Conservation (phyloP, 2,888 invertebrate species). For the Hylaea fasciaria region DNA sequence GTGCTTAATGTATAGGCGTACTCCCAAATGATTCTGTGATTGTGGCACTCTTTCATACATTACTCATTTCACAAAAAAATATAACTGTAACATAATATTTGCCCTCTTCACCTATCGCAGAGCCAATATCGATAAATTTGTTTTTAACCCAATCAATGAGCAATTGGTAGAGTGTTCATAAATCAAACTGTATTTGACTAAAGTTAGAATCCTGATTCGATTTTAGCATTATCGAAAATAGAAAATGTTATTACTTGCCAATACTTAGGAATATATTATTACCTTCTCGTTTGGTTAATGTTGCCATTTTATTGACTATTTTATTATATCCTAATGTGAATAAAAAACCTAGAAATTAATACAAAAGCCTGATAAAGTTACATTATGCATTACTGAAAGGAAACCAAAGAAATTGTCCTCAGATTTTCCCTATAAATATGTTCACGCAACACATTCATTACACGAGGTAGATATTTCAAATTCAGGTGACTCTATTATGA, state of each 20-base stretch:
- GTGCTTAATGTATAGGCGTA: background rate
- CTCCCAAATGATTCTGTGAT: background rate
- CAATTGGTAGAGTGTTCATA: slow-evolving; percentile 57
- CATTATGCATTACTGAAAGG: too few relatives aligned
- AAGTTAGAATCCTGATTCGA: slow-evolving; percentile 40
- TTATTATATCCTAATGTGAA: too few relatives aligned
- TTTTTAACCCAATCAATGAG: slow-evolving; percentile 48
- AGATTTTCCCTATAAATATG: too few relatives aligned
- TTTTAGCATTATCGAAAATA: slow-evolving; percentile 42
- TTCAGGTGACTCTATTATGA: slow-evolving; percentile 47
- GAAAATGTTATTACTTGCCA: slow-evolving; percentile 47
- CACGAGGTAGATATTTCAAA: slow-evolving; percentile 6
- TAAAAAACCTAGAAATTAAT: too few relatives aligned
- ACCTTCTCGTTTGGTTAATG: too few relatives aligned
- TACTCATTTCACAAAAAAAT: slow-evolving; percentile 25
- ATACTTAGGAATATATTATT: slow-evolving; percentile 24
- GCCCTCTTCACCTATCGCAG: slow-evolving; percentile 28
- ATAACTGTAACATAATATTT: slow-evolving; percentile 30
- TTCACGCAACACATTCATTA: slow-evolving; percentile 1
- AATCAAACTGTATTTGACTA: slow-evolving; percentile 58
- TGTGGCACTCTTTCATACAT: background rate
- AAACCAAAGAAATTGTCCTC: too few relatives aligned
- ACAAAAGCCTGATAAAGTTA: too few relatives aligned
- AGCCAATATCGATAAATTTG: slow-evolving; percentile 39
- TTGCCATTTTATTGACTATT: too few relatives aligned